Base-by-base conservation (phyloP, 2,888 invertebrate species). In the Pomacea canaliculata region DNA sequence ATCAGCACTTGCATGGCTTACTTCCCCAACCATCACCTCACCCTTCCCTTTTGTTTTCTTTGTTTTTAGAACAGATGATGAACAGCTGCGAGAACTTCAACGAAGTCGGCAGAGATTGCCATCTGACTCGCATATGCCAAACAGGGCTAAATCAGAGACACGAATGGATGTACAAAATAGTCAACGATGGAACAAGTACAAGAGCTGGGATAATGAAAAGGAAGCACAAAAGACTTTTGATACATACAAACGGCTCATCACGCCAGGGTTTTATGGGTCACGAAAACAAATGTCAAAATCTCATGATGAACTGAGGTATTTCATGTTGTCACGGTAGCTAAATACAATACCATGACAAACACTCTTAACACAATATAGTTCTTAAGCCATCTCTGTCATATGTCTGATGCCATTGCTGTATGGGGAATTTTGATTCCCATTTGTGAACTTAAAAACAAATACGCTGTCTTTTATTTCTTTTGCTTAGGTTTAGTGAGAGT, bases 211-310 rank as follows among this genome's bases (percentile, higher is more conserved):
- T 70, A 66, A 74, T 13, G 78, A 79, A 59, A 77, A 76, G 71
- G 80, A 77, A 46, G 78, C 78, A n/a, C 77, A 77, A 37, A 82
- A 82, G 70, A 82, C 83, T 70, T 88, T 87, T 81, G 82, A 85
- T 27, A 77, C 85, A 4, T 88, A 88, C 80, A 86, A 85, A 82
- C 86, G 85, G 77, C 79, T 89, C 70, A 87, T 89, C 62, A 87
- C 86, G 2, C 86, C 88, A 48, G 86, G 86, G 48, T 84, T 86
- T 79, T 88, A 86, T 78, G 84, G 85, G 56, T 69, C 83, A 27
- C 73, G 75, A 63, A 81, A 80, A 71, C 23, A 71, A n/a, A 65
- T 81, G 62, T 83, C 82, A 51, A 81, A 80, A 68, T 84, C 83
- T 27, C 81, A 82, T 76, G 82, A 80, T 71, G 83, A 85, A 56